phyloP scores from a whole-genome alignment of 1,140 invertebrate genomes.

The Macrotrachela quadricornifera region DNA sequence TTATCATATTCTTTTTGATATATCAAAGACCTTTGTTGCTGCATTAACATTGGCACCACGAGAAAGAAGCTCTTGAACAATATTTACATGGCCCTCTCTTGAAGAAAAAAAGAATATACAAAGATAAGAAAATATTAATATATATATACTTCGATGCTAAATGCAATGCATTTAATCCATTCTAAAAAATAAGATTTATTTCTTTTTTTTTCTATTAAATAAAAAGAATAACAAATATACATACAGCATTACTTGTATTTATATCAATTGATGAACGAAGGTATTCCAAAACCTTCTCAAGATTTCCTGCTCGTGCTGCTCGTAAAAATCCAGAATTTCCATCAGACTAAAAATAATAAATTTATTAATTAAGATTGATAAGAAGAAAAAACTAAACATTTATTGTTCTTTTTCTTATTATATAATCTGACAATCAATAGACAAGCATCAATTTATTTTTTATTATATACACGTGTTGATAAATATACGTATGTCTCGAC shows the following conservation, averaged over 20 bases:
- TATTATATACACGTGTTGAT: too few species aligned
- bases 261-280: conserved; percentile 65
- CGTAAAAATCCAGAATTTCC: conserved; percentile 53
- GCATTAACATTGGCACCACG: conserved; percentile 88
- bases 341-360: conserved; percentile 34
- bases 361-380: too few species aligned
- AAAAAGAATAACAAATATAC: conserved; percentile 17
- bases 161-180: conserved; percentile 92
- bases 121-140: too few species aligned
- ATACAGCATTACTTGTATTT: conserved; percentile 91
- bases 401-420: too few species aligned
- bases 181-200: conserved; percentile 39
- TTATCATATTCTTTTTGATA: too few species aligned
- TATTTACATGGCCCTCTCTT: conserved; percentile 71
- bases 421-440: too few species aligned
- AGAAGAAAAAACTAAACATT: too few species aligned
- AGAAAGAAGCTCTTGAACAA: conserved; percentile 75
- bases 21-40: conserved; percentile 48
- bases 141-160: conserved; percentile 57
- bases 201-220: not conserved
- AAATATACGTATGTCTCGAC: too few species aligned
- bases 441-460: too few species aligned
- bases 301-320: conserved; percentile 83
- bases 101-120: too few species aligned
- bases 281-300: conserved; percentile 88